These are phyloP conservation scores for Stomatorhinus ivindoensis DNA, from an alignment of 2,113 vertebrate genomes.

Conservation along the genomic window DNA sequence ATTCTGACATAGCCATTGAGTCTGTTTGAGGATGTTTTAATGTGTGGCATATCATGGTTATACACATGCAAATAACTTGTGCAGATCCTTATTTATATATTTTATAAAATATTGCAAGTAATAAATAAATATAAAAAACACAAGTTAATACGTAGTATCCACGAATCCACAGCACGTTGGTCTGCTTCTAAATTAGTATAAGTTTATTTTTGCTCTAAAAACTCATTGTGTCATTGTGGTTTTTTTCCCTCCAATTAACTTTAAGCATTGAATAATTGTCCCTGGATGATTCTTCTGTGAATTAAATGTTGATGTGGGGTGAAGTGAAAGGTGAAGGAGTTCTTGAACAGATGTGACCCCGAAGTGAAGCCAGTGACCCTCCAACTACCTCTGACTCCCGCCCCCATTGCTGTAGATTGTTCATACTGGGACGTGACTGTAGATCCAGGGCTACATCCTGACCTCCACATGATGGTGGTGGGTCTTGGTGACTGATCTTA, in stretches of 20 bases:
- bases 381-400: not conserved
- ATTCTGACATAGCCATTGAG: not conserved
- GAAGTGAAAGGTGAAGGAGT: not conserved
- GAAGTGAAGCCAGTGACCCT: slow-evolving; percentile 19
- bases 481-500: slow-evolving; percentile 8
- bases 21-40: not conserved
- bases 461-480: slow-evolving; percentile 3
- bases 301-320: not conserved
- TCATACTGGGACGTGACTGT: slow-evolving; percentile 20
- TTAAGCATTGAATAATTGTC: not conserved
- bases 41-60: not conserved
- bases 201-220: not conserved
- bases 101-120: not conserved
- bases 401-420: slow-evolving; percentile 14
- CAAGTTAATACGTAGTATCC: not conserved
- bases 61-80: not conserved
- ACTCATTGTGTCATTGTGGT: not conserved
- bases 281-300: slow-evolving; percentile 4
- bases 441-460: slow-evolving; percentile 17
- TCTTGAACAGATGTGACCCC: slow-evolving; percentile 29
- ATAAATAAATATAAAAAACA: not conserved
- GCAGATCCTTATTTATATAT: not conserved
- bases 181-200: not conserved
- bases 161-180: not conserved
- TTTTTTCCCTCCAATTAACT: not conserved